Conservation (phyloP, 2,797 vertebrate genomes). For the Acanthopagrus latus region DNA sequence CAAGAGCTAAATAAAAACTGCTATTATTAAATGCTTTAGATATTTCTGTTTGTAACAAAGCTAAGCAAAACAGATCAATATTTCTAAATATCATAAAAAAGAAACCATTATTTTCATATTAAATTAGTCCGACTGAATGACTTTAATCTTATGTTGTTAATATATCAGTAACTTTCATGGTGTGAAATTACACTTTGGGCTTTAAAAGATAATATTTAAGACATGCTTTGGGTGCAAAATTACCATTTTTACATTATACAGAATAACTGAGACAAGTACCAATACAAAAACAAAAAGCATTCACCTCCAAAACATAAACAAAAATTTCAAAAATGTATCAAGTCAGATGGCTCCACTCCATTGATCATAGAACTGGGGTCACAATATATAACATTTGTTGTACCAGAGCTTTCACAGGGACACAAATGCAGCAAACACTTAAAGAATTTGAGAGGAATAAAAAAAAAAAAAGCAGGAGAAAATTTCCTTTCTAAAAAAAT, state of each 20-base stretch:
- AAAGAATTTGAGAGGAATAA: no score
- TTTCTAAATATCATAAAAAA: not conserved
- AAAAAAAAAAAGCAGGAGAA: no score
- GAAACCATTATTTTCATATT: not conserved
- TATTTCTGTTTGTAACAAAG: not conserved
- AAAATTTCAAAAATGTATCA: not conserved
- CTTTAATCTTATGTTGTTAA: not conserved
- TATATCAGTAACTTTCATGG: not conserved
- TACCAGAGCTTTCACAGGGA: no score
- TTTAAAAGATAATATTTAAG: not conserved
- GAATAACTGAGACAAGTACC: not conserved
- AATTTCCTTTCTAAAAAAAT: no score
- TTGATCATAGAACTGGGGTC: no score
- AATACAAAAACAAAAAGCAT: not conserved
- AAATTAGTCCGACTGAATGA: not conserved
- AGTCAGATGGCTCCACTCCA: no score
- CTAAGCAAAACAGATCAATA: not conserved
- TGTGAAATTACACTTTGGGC: not conserved
- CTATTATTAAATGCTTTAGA: not conserved
- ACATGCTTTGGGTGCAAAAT: not conserved
- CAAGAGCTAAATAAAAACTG: no score
- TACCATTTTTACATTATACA: not conserved
- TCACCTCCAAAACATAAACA: no score
- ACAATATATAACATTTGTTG: no score
- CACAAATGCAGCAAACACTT: no score